Conservation (phyloP, 2,113 vertebrate species). For the Pandion haliaetus region DNA sequence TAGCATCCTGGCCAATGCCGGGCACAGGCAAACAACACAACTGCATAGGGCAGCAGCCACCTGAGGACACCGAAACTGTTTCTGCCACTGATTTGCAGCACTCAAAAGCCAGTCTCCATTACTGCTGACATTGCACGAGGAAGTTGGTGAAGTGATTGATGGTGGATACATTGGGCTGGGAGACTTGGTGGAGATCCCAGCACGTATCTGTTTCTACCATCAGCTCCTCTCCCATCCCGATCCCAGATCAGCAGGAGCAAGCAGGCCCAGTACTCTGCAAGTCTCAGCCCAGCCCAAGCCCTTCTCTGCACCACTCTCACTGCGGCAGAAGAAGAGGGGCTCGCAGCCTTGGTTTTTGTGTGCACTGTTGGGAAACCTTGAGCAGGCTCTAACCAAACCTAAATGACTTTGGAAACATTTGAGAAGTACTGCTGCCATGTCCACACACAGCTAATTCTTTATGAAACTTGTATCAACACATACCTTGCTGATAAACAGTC, state of each 20-base stretch:
- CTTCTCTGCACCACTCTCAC: not conserved
- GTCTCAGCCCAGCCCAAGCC: not conserved
- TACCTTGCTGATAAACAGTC: not conserved
- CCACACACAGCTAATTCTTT: not conserved
- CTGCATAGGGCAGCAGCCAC: not conserved
- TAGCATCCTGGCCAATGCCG: not conserved
- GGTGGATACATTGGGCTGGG: rapidly evolving
- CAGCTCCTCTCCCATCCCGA: not conserved
- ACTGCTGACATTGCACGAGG: rapidly evolving
- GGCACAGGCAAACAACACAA: not conserved
- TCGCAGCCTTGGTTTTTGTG: not conserved
- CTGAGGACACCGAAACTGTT: not conserved
- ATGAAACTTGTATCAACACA: not conserved
- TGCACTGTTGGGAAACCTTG: not conserved
- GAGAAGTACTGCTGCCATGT: not conserved
- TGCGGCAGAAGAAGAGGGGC: not conserved
- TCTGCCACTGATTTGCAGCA: not conserved
- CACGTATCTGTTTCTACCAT: not conserved
- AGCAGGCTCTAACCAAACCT: not conserved
- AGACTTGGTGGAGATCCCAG: not conserved
- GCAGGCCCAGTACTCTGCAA: not conserved
- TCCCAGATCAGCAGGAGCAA: not conserved
- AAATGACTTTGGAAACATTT: not conserved
- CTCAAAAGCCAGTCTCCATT: not conserved
- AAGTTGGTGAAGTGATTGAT: not conserved